phyloP scores from a whole-genome alignment of 2,888 invertebrate species.

The Agrochola lota region DNA sequence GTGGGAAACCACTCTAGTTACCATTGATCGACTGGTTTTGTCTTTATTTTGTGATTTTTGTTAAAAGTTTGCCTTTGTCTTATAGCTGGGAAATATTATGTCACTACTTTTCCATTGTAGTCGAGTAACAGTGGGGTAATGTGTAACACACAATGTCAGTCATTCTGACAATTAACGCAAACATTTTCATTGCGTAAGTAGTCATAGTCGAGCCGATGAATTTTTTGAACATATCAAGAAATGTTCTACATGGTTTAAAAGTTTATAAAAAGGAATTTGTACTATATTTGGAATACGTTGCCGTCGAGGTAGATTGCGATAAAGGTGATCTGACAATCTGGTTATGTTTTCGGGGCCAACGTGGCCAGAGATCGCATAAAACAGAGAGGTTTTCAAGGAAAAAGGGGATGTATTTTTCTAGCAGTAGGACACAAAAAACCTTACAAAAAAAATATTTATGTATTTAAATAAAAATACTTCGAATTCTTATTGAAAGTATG shows the following conservation, averaged over 20 bases:
- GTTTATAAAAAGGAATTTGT: too few relatives aligned
- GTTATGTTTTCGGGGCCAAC: neutral
- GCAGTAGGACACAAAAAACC: too few relatives aligned
- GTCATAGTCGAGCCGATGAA: too few relatives aligned
- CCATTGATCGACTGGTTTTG: constrained; percentile 5
- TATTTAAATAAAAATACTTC: too few relatives aligned
- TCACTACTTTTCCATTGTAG: neutral
- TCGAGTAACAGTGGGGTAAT: neutral
- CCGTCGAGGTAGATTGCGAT: neutral
- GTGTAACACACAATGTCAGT: neutral
- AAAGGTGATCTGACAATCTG: neutral
- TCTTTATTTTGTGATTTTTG: neutral
- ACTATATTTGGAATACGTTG: neutral
- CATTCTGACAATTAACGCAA: neutral
- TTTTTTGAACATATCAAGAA: neutral
- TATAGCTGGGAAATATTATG: neutral
- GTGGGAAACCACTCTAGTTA: constrained; percentile 7
- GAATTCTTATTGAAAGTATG: neutral
- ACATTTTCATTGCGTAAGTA: too few relatives aligned
- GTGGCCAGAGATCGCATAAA: neutral
- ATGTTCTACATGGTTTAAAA: neutral
- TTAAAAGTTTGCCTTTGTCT: neutral
- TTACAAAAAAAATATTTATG: too few relatives aligned
- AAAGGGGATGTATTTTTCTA: neutral
- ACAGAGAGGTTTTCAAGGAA: too few relatives aligned